These are phyloP conservation scores for Suncus etruscus DNA, from an alignment of 2,113 vertebrate species.

Conservation along the genomic window DNA sequence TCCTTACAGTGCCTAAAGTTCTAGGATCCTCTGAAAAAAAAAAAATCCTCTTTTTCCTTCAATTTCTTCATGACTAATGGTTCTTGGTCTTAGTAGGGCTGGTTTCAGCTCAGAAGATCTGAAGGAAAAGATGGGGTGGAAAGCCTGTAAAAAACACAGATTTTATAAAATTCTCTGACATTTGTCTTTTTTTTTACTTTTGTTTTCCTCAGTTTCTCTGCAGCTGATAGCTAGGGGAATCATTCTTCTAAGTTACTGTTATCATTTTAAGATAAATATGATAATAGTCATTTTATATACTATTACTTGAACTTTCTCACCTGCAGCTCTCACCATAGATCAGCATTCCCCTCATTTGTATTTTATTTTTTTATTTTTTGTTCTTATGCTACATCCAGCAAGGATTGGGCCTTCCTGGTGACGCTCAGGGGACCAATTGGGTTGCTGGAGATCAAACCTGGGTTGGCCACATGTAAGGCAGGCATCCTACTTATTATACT, in stretches of 20 bases:
- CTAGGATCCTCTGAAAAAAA: too few relatives aligned
- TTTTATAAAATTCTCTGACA: too few relatives aligned
- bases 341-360: neutral
- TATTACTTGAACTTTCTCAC: slow-evolving; percentile 4
- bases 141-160: neutral
- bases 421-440: too few relatives aligned
- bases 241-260: slow-evolving; percentile 7
- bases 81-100: slow-evolving; percentile 23
- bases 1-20: neutral
- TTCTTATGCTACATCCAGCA: too few relatives aligned
- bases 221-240: neutral
- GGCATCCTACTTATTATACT: too few relatives aligned
- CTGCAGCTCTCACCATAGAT: neutral
- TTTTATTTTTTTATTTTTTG: neutral
- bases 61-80: slow-evolving; percentile 22
- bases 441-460: too few relatives aligned
- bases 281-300: neutral
- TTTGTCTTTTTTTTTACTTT: slow-evolving; percentile 18
- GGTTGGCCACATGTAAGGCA: too few relatives aligned
- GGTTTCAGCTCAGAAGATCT: slow-evolving; percentile 52
- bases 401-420: too few relatives aligned
- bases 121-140: neutral
- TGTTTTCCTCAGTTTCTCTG: neutral
- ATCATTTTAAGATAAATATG: slow-evolving; percentile 58
- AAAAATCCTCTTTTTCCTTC: slow-evolving; percentile 25